Evolutionary conservation across 2,888 invertebrate genomes (phyloP).

Genomic region (Polia nebulosa): DNA sequence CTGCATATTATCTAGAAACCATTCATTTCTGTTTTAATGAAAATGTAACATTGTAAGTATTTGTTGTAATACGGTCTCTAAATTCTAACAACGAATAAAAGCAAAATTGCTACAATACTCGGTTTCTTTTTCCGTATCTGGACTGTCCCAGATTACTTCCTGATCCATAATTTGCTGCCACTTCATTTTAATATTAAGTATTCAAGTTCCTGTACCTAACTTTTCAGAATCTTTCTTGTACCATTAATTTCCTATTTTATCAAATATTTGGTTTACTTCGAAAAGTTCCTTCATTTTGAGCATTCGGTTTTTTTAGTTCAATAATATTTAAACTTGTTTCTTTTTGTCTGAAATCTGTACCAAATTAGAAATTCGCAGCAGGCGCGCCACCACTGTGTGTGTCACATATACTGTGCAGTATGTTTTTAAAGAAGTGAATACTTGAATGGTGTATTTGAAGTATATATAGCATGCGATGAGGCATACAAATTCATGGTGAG

Average conservation of each 20-base stretch:
- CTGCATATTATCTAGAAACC: not conserved
- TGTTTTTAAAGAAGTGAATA: slow-evolving; percentile 43
- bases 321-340: slow-evolving; percentile 30
- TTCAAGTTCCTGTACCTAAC: not conserved
- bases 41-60: not conserved
- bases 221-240: not conserved
- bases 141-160: slow-evolving; percentile 24
- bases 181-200: slow-evolving; percentile 5
- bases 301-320: slow-evolving; percentile 4
- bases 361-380: slow-evolving; percentile 51
- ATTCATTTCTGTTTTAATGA: not conserved
- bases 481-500: slow-evolving; percentile 8
- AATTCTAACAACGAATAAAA: not conserved
- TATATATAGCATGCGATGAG: slow-evolving; percentile 20
- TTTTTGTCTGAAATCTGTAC: slow-evolving; percentile 57
- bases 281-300: not conserved
- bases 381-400: slow-evolving; percentile 22
- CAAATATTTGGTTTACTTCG: not conserved
- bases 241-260: not conserved
- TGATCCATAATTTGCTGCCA: slow-evolving; percentile 22
- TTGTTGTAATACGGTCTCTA: slow-evolving; percentile 3
- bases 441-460: slow-evolving; percentile 40
- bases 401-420: slow-evolving; percentile 26
- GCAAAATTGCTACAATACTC: slow-evolving; percentile 1
- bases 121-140: slow-evolving; percentile 31